Evolutionary conservation across 2,113 vertebrate genomes (phyloP), one percentile per base, ranked within the genome.

Genomic region (Collichthys lucidus): DNA sequence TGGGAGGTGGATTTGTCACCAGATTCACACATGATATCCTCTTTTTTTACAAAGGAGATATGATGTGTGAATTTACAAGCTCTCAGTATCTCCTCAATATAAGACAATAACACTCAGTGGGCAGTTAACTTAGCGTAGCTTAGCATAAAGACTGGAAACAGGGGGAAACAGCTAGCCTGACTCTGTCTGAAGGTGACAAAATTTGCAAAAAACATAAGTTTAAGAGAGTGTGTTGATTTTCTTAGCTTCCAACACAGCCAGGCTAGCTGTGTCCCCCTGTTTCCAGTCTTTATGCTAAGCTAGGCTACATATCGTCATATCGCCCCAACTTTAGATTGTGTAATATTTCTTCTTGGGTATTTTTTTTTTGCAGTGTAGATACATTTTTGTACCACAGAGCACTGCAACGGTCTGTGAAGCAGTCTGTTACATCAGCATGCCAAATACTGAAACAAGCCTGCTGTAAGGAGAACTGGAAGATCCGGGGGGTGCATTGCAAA

Each of bases 381-480:
- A 65, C 62, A 40, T 22, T 71, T 11, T 74, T 35, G 42, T 64
- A 49, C 69, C 72, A 84, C 77, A 63, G 42, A 74, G 67, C 66
- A 44, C 83, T 83, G 42, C 52, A 70, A 50, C 46, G 46, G 52
- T 83, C 70, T 78, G 65, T 81, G 77, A 63, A 68, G 81, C 87
- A 70, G 73, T 67, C 46, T 35, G 77, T 86, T 82, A 80, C 61
- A 77, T 85, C 82, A 89, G 80, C 88, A 92, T 88, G 91, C 90
- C 87, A 90, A 90, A 86, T 78, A 86, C 81, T 91, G 63, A 74
- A 74, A 87, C 82, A 83, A 85, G 74, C 83, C 77, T 77, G 74
- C 82, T 67, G 74, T 72, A 88, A 60, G 88, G 83, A 78, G 50
- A 83, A 70, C 15, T 42, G 42, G 77, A 84, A 70, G 64, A 77